A percentile compares a stretch with the other conserved stretches of the same genome.
Evolutionary conservation across 2,113 vertebrate species (phyloP).

Genomic region (Cettia cetti): DNA sequence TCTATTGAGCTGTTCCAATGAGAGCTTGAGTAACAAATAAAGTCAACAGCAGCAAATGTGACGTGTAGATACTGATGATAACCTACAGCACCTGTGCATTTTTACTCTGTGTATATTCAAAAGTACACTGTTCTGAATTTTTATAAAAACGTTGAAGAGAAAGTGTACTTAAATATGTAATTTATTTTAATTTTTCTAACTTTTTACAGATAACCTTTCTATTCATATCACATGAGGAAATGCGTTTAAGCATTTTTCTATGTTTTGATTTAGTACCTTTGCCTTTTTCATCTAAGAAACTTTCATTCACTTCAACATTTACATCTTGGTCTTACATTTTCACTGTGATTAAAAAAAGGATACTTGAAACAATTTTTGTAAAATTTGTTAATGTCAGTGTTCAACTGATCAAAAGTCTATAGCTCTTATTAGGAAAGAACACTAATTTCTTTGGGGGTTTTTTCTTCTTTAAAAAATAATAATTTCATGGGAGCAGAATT

Average conservation of each 20-base stretch:
- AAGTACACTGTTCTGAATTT: conserved; percentile 85
- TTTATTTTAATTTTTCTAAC: conserved; percentile 94
- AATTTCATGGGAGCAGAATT: conserved; percentile 52
- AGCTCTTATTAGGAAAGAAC: conserved; percentile 54
- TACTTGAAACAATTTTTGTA: conserved; percentile 83
- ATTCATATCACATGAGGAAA: conserved; percentile 84
- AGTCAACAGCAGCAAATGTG: conserved; percentile 22
- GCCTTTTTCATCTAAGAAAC: conserved; percentile 76
- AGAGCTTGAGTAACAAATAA: conserved; percentile 23
- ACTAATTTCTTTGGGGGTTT: not conserved
- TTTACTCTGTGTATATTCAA: conserved; percentile 73
- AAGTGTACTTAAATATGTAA: conserved; percentile 94
- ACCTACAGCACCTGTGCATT: conserved; percentile 57
- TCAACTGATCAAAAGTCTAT: conserved; percentile 54
- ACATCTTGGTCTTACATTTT: conserved; percentile 77
- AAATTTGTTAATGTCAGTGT: conserved; percentile 67
- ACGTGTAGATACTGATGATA: conserved; percentile 33
- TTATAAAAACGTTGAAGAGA: conserved; percentile 88
- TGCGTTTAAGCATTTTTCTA: conserved; percentile 86
- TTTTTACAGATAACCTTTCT: conserved; percentile 95
- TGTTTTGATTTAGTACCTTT: conserved; percentile 79
- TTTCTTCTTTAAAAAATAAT: not conserved
- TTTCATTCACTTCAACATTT: conserved; percentile 65
- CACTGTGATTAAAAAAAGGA: conserved; percentile 80
- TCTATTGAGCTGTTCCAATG: conserved; percentile 79